These are phyloP conservation scores for Camponotus fellah DNA, from an alignment of 2,888 invertebrate species.

Conservation along the genomic window DNA sequence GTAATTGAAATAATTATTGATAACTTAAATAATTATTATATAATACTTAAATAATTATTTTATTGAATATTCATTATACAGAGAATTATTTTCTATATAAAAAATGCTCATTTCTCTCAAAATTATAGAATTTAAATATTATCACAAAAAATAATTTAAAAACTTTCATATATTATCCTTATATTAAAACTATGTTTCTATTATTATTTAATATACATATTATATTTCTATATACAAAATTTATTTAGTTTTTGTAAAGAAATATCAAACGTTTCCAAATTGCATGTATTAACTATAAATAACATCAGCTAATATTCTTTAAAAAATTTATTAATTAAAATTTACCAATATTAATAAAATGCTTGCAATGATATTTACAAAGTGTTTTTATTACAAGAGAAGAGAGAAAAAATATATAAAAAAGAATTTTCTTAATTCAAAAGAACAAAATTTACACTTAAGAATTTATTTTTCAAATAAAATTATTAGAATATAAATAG, in stretches of 20 bases:
- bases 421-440: neutral
- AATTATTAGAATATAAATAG: no score
- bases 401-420: neutral
- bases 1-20: no score
- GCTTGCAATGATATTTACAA: neutral
- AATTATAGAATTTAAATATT: neutral
- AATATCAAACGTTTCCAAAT: neutral
- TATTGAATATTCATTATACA: neutral
- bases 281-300: neutral
- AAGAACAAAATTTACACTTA: neutral
- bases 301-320: neutral
- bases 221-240: neutral
- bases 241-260: neutral
- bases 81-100: neutral
- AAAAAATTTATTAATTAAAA: neutral
- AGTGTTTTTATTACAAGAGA: neutral
- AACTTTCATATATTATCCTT: constrained; percentile 17
- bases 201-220: neutral
- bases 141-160: neutral
- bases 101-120: neutral
- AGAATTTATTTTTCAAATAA: no score
- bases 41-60: neutral
- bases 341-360: neutral
- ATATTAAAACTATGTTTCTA: constrained; percentile 4
- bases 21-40: no score